These are phyloP conservation scores for Ichneumon xanthorius DNA, from an alignment of 2,888 invertebrate genomes.

Conservation along the genomic window DNA sequence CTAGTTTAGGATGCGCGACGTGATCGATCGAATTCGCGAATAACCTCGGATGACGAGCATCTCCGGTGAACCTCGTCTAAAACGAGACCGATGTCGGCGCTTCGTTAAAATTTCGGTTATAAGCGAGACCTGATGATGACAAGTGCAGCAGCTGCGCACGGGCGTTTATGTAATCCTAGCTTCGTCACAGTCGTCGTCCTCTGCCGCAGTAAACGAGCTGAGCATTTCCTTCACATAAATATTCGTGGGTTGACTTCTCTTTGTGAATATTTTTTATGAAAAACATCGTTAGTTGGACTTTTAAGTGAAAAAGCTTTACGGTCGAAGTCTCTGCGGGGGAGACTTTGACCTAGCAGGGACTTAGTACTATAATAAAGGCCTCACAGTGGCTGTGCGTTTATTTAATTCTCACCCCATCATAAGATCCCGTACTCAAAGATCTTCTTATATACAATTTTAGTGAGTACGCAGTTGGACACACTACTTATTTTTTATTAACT, in stretches of 20 bases:
- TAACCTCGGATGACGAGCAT: not conserved
- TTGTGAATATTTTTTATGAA: not conserved
- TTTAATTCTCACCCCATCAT: too few relatives aligned
- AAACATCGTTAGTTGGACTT: not conserved
- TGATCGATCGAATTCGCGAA: not conserved
- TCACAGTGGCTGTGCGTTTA: not conserved
- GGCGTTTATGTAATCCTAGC: not conserved
- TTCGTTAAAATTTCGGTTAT: slow-evolving; percentile 8
- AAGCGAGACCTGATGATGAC: slow-evolving; percentile 38
- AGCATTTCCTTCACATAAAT: not conserved
- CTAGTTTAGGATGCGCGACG: slow-evolving; percentile 6
- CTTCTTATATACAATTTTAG: too few relatives aligned
- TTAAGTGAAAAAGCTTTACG: not conserved
- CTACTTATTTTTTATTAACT: not conserved
- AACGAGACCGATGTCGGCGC: not conserved
- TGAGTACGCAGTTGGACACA: too few relatives aligned
- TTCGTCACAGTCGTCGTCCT: not conserved
- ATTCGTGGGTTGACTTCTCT: not conserved
- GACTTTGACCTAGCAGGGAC: not conserved
- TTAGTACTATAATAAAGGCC: not conserved
- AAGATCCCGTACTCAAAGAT: too few relatives aligned
- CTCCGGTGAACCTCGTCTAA: not conserved
- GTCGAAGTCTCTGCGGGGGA: not conserved
- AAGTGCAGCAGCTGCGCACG: not conserved
- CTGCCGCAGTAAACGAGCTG: not conserved